Evolutionary conservation across 2,888 invertebrate genomes (phyloP), one percentile per base, ranked within the genome.

Genomic region (Graphium colonna): DNA sequence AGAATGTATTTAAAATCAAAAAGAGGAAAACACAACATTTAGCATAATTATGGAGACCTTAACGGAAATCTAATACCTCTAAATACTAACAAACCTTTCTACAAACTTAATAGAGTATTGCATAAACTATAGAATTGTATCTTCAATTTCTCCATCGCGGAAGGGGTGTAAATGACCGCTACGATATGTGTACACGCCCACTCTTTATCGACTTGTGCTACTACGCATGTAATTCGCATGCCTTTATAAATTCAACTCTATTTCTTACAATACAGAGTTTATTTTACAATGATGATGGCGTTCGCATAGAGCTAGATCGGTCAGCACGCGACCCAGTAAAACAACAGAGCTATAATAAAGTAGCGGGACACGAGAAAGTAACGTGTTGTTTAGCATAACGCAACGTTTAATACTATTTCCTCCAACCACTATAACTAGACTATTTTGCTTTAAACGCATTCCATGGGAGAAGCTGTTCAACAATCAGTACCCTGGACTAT

Each of bases 111-210:
- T 45, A 45, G 31, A 31, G 3, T 31, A 31, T 31, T 31, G 10
- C 31, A 31, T 9, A 31, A 47, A 47, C 47, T 12, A 39, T 21
- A 15, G 18, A 46, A 36, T 46, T 43, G 43, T 43, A 45, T 51
- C 45, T 51, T 47, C 38, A 50, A 50, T 43, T 12, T 43, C 31
- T 48, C 28, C n/a, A 13, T 49, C 36, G 39, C 33, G 18, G 21
- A 49, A 17, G 44, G 21, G 5, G 50, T 53, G 39, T 53, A 53
- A 52, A 53, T 48, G 53, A 53, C 53, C 44, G 44, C 39, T 49
- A 33, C 43, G 12, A 44, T 43, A 43, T 48, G 21, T 39, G 43
- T 39, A 31, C 44, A 44, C 31, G 21, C 44, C 48, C 48, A 43
- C 53, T 49, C 53, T 48, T 43, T 44, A 53, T 44, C 48, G 53